Base-by-base conservation (phyloP, 2,888 invertebrate species). In the Argynnis bischoffii region DNA sequence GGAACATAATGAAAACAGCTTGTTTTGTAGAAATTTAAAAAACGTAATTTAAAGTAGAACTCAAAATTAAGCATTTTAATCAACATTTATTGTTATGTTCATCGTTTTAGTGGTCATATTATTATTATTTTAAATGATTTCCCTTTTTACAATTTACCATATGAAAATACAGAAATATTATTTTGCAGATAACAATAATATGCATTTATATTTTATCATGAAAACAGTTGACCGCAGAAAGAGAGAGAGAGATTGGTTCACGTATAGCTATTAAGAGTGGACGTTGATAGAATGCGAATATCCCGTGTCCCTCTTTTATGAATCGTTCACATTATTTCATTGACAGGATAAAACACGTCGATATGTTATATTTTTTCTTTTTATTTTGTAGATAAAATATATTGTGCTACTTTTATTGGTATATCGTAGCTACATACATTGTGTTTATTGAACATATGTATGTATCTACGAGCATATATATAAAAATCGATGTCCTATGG, bases 211-310 rank as follows among this genome's bases (percentile, higher is more conserved):
- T 41, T 41, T 41, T 61, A 57, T 55, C 56, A 50, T 56, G 56
- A 65, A 70, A 70, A 69, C 66, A 63, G 55, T 55, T 64, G 67
- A 63, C 72, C 69, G 64, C 57, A 67, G 69, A 53, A 60, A 67
- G 64, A 72, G 68, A 67, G 69, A 56, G 69, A 56, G 66, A 75
- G 74, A 78, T 77, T 76, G 78, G 73, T 77, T 77, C 79, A 78
- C 79, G 77, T 77, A 76, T 72, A 76, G 73, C 72, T 77, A 74
- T 76, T 77, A 76, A 72, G 73, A 61, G 67, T 55, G 54, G 78
- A 77, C 79, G 72, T 78, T 79, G 79, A 79, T 74, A 55, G 75
- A 79, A 69, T 69, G 74, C 56, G 67, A 74, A 73, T 70, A 64
- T 71, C 70, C 75, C 75, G 71, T 70, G 72, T 77, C 76, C 66